Evolutionary conservation across 92 coral and sea anemone genomes (phyloP), one percentile per base, ranked within the genome.

Genomic region (Diadumene lineata): DNA sequence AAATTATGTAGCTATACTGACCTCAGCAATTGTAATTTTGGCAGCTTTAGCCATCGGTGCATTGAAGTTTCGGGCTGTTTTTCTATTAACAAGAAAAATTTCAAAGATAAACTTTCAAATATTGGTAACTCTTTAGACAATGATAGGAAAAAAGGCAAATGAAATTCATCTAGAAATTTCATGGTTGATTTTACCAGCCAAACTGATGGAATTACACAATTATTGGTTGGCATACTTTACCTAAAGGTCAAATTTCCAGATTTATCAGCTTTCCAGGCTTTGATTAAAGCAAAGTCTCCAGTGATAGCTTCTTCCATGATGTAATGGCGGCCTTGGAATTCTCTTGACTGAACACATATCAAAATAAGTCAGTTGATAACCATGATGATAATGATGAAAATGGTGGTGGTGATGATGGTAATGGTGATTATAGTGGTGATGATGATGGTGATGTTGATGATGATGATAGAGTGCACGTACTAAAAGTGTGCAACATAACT

Each of bases 41-140:
- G 99, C 99, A 31, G 99, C 99, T 85, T 92, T 96, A 50, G 91
- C 97, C 99, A 96, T 96, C 0, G 99, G 97, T 29, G 86, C 90
- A 81, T 96, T 96, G 43, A 96, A 96, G 77, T 96, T 96, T n/a
- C 93, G 79, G 18, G 99, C 85, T 32, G 97, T 81, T 80, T 96
- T 96, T 50, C 99, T 96, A 66, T 19, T 32, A 68, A 10, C 15
- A 78, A 44, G 31, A 48, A 58, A 50, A 44, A 18, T 19, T n/a
- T n/a, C n/a, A n/a, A n/a, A n/a, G n/a, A n/a, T n/a, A n/a, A n/a
- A n/a, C n/a, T n/a, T n/a, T n/a, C n/a, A n/a, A n/a, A n/a, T n/a
- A n/a, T n/a, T n/a, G n/a, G n/a, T n/a, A n/a, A n/a, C n/a, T n/a
- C n/a, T n/a, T n/a, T n/a, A n/a, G n/a, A n/a, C n/a, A n/a, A n/a